Conservation (phyloP, 1,140 invertebrate genomes). For the Ips typographus region DNA sequence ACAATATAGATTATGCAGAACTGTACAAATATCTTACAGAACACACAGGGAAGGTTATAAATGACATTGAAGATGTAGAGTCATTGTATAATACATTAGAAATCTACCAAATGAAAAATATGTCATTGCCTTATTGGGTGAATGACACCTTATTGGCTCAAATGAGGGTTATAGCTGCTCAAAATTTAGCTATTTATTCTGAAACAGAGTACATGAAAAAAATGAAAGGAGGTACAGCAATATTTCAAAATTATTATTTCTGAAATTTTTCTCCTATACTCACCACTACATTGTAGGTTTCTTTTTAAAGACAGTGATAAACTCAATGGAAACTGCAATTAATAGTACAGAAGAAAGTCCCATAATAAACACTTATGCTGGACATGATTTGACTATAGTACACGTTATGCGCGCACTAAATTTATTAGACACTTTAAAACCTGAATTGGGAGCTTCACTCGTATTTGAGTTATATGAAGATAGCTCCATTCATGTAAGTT, state of each 20-base stretch:
- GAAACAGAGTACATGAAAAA: conserved; percentile 69
- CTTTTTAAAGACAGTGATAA: conserved; percentile 55
- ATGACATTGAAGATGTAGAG: conserved; percentile 68
- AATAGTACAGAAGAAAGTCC: conserved; percentile 47
- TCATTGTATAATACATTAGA: conserved; percentile 72
- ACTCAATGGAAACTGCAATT: conserved; percentile 47
- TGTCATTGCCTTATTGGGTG: conserved; percentile 72
- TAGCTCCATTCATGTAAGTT: conserved; percentile 55
- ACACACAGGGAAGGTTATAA: conserved; percentile 67
- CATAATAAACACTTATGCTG: conserved; percentile 66
- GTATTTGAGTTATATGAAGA: conserved; percentile 66
- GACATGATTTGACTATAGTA: conserved; percentile 74
- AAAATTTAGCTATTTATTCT: conserved; percentile 70
- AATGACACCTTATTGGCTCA: conserved; percentile 67
- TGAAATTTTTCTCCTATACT: background rate
- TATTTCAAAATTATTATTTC: background rate
- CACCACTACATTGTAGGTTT: conserved; percentile 50
- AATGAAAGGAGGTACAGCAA: conserved; percentile 66
- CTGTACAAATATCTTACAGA: conserved; percentile 66
- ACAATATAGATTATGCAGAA: conserved; percentile 59
- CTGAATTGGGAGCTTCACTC: conserved; percentile 69
- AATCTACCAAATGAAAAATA: conserved; percentile 66
- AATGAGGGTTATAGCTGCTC: conserved; percentile 66
- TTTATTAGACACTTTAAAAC: conserved; percentile 63
- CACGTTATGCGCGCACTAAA: conserved; percentile 68